Evolutionary conservation across 2,113 vertebrate species (phyloP).

Genomic region (Bos javanicus): DNA sequence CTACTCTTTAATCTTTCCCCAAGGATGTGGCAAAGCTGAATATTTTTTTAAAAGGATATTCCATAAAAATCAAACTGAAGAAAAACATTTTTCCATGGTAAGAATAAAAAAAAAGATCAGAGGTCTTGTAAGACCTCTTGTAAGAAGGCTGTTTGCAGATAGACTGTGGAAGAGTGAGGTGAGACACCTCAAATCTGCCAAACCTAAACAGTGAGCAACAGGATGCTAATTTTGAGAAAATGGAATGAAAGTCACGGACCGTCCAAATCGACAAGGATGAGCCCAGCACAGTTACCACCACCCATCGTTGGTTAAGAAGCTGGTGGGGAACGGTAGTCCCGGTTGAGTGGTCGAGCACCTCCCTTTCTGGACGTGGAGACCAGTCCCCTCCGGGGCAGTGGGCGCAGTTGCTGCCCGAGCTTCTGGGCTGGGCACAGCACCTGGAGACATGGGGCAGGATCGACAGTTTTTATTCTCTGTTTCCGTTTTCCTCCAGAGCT

Average conservation of each 20-base stretch:
- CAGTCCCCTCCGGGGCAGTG: not conserved
- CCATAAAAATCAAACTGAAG: not conserved
- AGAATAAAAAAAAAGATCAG: not conserved
- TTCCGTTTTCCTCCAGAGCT: constrained; percentile 83
- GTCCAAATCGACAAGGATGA: not conserved
- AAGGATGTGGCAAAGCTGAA: not conserved
- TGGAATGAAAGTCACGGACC: not conserved
- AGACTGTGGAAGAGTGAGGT: not conserved
- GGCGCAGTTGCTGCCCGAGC: not conserved
- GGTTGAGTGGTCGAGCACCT: not conserved
- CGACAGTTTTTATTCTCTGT: constrained; percentile 57
- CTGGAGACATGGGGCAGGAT: not conserved
- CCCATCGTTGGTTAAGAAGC: not conserved
- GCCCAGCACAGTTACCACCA: not conserved
- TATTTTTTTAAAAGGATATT: not conserved
- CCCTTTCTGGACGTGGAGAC: not conserved
- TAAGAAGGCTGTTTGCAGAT: not conserved
- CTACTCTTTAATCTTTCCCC: not conserved
- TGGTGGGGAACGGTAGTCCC: not conserved
- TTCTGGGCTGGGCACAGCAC: not conserved
- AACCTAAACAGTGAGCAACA: not conserved
- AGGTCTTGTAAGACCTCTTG: not conserved
- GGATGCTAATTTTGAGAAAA: not conserved
- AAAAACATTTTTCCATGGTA: not conserved
- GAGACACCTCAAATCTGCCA: not conserved